A percentile compares a stretch with the other conserved stretches of the same genome.
Evolutionary conservation across 2,113 vertebrate genomes (phyloP).

Genomic region (Corvus moneduloides): DNA sequence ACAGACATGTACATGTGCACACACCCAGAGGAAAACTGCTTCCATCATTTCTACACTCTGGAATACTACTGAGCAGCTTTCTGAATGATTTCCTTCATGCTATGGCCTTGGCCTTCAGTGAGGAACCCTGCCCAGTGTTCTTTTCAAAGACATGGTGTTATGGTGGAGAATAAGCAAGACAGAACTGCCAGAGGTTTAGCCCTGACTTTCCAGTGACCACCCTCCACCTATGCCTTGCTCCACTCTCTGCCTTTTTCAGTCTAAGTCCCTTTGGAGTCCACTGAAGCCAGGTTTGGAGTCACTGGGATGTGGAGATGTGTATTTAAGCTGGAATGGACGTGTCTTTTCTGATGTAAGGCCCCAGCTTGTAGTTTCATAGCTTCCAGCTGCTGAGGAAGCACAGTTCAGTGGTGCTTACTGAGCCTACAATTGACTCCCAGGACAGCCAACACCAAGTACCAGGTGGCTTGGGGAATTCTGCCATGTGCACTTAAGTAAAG

Average conservation of each 20-base stretch:
- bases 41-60: not conserved
- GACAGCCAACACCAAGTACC: not conserved
- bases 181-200: not conserved
- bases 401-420: not conserved
- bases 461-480: not conserved
- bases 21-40: not conserved
- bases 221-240: not conserved
- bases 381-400: constrained; percentile 11
- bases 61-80: not conserved
- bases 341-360: not conserved
- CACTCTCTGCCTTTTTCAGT: not conserved
- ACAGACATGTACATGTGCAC: not conserved
- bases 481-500: not conserved
- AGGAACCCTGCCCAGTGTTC: not conserved
- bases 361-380: not conserved
- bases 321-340: not conserved
- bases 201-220: not conserved
- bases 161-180: not conserved
- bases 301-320: not conserved
- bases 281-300: not conserved
- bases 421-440: not conserved
- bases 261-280: not conserved
- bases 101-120: not conserved
- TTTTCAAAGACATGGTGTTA: not conserved
- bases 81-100: not conserved